These are phyloP conservation scores for Mico argentatus DNA, from an alignment of 2,797 vertebrate species.

Conservation along the genomic window DNA sequence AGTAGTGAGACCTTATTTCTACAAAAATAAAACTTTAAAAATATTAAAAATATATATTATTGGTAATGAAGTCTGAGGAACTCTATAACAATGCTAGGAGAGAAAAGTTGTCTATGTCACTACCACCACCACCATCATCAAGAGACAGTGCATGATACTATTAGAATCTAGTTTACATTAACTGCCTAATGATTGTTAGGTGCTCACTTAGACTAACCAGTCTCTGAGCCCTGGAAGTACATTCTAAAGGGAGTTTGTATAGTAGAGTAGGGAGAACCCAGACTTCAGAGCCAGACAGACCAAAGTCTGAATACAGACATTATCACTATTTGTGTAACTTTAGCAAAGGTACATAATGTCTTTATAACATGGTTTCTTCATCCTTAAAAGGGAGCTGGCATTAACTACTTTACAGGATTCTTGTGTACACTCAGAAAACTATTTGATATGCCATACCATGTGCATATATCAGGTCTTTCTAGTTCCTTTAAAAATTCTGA, in stretches of 20 bases:
- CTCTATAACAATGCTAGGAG: neutral
- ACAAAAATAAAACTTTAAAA: neutral
- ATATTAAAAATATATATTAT: neutral
- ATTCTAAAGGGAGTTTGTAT: neutral
- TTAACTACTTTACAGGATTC: neutral
- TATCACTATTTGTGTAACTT: neutral
- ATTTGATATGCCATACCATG: neutral
- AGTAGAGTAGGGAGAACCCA: neutral
- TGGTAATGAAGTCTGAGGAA: neutral
- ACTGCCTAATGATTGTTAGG: neutral
- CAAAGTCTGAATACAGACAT: neutral
- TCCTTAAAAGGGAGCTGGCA: neutral
- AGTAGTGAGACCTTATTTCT: neutral
- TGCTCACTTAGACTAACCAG: neutral
- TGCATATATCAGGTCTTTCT: conserved; percentile 6
- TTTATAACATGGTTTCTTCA: neutral
- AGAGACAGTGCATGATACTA: neutral
- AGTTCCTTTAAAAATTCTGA: conserved; percentile 16
- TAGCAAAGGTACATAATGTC: neutral
- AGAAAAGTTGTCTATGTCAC: neutral
- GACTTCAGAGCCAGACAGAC: neutral
- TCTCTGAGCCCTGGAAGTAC: neutral
- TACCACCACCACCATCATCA: neutral
- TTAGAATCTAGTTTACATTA: neutral
- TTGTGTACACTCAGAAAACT: conserved; percentile 8